Conservation (phyloP, 2,888 invertebrate species). For the Drosophila tripunctata region DNA sequence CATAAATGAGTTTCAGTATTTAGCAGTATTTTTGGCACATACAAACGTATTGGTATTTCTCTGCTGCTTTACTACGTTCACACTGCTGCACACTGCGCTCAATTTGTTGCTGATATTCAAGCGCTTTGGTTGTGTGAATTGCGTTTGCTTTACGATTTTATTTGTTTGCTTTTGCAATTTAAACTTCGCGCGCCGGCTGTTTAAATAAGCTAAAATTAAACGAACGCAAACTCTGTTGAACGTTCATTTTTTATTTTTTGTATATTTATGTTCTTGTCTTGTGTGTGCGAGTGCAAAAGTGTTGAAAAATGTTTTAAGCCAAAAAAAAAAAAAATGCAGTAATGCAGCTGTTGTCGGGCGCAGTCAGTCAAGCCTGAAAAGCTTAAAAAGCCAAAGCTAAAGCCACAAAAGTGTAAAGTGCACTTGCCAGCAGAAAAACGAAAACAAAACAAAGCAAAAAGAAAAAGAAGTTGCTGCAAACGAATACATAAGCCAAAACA, state of each 20-base stretch:
- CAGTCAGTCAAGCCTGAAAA: slow-evolving; percentile 60
- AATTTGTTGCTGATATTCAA: slow-evolving; percentile 45
- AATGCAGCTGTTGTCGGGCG: slow-evolving; percentile 48
- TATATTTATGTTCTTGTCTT: slow-evolving; percentile 4
- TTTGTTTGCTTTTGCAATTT: background rate
- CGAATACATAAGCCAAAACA: slow-evolving; percentile 17
- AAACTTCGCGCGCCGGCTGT: slow-evolving; percentile 48
- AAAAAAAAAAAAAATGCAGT: slow-evolving; percentile 21
- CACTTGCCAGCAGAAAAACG: slow-evolving; percentile 41
- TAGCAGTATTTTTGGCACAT: slow-evolving; percentile 13
- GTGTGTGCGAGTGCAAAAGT: slow-evolving; percentile 14
- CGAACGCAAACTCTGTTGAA: too few relatives aligned
- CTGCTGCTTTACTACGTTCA: slow-evolving; percentile 14
- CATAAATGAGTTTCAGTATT: background rate
- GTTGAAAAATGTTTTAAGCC: slow-evolving; percentile 15
- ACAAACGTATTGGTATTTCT: slow-evolving; percentile 6
- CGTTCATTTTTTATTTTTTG: slow-evolving; percentile 2
- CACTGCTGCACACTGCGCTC: slow-evolving; percentile 12
- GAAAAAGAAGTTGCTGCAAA: slow-evolving; percentile 7
- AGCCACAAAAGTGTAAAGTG: slow-evolving; percentile 80
- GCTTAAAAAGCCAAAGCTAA: slow-evolving; percentile 58
- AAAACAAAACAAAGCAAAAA: slow-evolving; percentile 17
- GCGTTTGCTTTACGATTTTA: background rate
- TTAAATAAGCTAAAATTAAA: slow-evolving; percentile 41
- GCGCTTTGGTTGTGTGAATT: slow-evolving; percentile 12